phyloP scores from a whole-genome alignment of 2,113 vertebrate genomes.

The Stigmatopora argus region DNA sequence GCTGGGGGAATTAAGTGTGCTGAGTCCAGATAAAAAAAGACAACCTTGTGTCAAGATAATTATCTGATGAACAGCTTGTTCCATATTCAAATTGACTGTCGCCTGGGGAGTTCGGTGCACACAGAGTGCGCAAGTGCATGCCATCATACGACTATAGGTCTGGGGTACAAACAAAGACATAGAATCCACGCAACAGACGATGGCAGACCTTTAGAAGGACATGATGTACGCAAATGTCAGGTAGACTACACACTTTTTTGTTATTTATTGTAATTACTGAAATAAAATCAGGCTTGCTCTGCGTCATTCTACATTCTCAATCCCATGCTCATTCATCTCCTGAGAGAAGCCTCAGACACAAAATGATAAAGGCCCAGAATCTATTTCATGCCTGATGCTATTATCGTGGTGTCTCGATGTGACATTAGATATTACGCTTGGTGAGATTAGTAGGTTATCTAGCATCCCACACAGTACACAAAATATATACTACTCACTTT shows the following conservation, averaged over 20 bases:
- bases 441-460: constrained; percentile 50
- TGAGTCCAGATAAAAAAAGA: constrained; percentile 30
- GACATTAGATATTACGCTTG: constrained; percentile 46
- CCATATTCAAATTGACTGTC: constrained; percentile 34
- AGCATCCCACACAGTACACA: constrained; percentile 39
- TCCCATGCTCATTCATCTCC: constrained; percentile 10
- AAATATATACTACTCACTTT: constrained; percentile 36
- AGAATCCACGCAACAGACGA: neutral
- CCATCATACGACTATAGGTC: neutral
- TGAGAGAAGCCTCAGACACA: constrained; percentile 19
- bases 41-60: constrained; percentile 40
- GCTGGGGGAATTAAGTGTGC: constrained; percentile 31
- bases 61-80: constrained; percentile 35
- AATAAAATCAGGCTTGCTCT: neutral
- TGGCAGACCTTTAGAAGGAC: neutral
- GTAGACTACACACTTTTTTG: neutral
- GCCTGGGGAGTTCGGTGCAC: constrained; percentile 14
- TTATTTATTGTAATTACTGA: neutral
- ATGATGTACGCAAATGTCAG: neutral
- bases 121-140: constrained; percentile 11
- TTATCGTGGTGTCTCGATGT: constrained; percentile 40
- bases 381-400: constrained; percentile 37
- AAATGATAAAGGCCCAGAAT: constrained; percentile 17
- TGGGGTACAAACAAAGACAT: neutral
- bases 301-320: neutral